These are phyloP conservation scores for Chaetodon trifasciatus DNA, from an alignment of 2,797 vertebrate species.

Conservation along the genomic window DNA sequence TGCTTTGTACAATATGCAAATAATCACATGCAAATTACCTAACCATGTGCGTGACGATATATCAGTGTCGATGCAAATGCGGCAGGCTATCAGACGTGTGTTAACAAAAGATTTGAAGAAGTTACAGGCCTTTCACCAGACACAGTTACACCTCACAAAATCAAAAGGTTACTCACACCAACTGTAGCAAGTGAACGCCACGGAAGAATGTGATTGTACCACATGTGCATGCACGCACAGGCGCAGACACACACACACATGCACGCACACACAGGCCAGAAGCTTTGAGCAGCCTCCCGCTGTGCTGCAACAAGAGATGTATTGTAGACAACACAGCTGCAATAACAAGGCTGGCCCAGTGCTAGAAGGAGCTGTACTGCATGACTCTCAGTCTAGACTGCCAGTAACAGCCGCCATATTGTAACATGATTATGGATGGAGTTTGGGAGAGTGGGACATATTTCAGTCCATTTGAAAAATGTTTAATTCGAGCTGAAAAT, in stretches of 20 bases:
- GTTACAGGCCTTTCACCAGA: constrained; percentile 40
- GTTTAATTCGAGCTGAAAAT: constrained; percentile 15
- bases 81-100: constrained; percentile 35
- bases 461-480: constrained; percentile 9
- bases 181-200: constrained; percentile 33
- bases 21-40: constrained; percentile 80
- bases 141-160: constrained; percentile 50
- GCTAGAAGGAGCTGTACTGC: constrained; percentile 72
- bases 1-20: constrained; percentile 80
- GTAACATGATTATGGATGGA: constrained; percentile 49
- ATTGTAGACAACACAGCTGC: constrained; percentile 86
- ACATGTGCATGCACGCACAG: not conserved
- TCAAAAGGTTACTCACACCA: constrained; percentile 52
- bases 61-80: constrained; percentile 70
- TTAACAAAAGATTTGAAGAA: constrained; percentile 52
- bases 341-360: constrained; percentile 81
- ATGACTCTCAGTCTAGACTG: constrained; percentile 73
- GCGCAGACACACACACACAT: constrained; percentile 8
- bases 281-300: constrained; percentile 76
- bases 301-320: constrained; percentile 82
- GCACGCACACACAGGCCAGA: constrained; percentile 57
- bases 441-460: constrained; percentile 27
- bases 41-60: constrained; percentile 54
- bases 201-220: constrained; percentile 66
- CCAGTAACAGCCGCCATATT: constrained; percentile 67